Base-by-base conservation (phyloP, 2,888 invertebrate species). In the Thymelicus lineola region DNA sequence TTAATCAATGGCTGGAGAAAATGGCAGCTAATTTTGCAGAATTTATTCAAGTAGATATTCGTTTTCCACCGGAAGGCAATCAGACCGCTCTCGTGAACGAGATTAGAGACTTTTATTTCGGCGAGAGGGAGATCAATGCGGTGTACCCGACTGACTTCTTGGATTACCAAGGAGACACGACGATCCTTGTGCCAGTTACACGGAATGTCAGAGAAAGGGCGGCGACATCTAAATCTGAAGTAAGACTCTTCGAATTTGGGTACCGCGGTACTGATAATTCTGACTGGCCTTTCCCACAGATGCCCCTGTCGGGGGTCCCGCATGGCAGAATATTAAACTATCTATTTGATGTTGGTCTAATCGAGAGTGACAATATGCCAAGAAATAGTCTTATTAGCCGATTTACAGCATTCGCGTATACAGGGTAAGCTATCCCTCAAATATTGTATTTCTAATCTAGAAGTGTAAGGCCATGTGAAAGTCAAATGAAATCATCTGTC, bases 271-370 rank as follows among this genome's bases (percentile, higher is more conserved):
- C 86, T 0, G 59, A 71, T 53, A 87, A 87, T 67, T 81, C 82
- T 1, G 85, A 88, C 45, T 92, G 91, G 91, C 36, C 78, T 0
- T 86, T 80, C 71, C 80, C 77, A 0, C 83, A 85, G 57, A 83
- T 93, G 50, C 84, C 86, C 0, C 46, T 91, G 42, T 82, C 75
- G 2, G 93, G 93, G 0, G 89, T 86, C 1, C 80, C 76, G 57
- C 93, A 93, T 61, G 91, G 93, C 1, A 84, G 80, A 1, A 78
- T 93, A 12, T 72, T 91, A 9, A 89, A 91, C 73, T 92, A 85
- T 73, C 64, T 93, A 14, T 87, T 93, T 63, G 83, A 89, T 70
- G 82, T 78, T 20, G 88, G 90, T 70, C 73, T 90, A 35, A 82
- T 73, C 14, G 73, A 76, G 0, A 72, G 60, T 20, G 89, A 89